A percentile compares a stretch with the other conserved stretches of the same genome.
Evolutionary conservation across 2,888 invertebrate genomes (phyloP).

Genomic region (Lithophane leautieri): DNA sequence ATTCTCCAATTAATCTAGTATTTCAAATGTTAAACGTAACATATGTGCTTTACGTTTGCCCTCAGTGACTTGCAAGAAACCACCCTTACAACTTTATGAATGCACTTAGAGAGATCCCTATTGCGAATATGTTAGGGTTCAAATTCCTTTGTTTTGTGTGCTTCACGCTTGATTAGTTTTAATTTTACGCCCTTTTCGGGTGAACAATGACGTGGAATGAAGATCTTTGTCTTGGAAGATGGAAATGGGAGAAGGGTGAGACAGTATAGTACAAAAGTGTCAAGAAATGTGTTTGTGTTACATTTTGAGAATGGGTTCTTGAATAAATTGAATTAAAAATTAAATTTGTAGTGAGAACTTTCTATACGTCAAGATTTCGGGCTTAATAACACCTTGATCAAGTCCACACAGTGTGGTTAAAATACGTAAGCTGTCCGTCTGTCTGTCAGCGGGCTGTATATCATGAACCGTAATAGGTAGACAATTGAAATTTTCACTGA

Average conservation of each 20-base stretch:
- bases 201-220: slow-evolving; percentile 82
- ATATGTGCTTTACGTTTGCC: slow-evolving; percentile 73
- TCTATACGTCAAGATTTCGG: too few relatives aligned
- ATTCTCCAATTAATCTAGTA: slow-evolving; percentile 65
- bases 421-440: neutral
- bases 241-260: slow-evolving; percentile 53
- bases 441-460: too few relatives aligned
- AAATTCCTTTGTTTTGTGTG: slow-evolving; percentile 34
- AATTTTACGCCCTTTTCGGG: slow-evolving; percentile 80
- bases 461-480: too few relatives aligned
- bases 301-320: slow-evolving; percentile 10
- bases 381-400: neutral
- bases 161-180: slow-evolving; percentile 72
- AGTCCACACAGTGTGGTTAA: neutral
- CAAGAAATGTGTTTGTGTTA: slow-evolving; percentile 24
- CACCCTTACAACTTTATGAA: slow-evolving; percentile 32
- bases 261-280: slow-evolving; percentile 29
- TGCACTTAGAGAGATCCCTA: neutral
- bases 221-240: slow-evolving; percentile 74
- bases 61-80: slow-evolving; percentile 77
- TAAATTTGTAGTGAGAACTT: neutral
- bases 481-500: too few relatives aligned
- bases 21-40: slow-evolving; percentile 55
- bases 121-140: slow-evolving; percentile 8
- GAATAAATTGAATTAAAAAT: slow-evolving; percentile 8